Base-by-base conservation (phyloP, 2,113 vertebrate species). In the Penelope pileata region DNA sequence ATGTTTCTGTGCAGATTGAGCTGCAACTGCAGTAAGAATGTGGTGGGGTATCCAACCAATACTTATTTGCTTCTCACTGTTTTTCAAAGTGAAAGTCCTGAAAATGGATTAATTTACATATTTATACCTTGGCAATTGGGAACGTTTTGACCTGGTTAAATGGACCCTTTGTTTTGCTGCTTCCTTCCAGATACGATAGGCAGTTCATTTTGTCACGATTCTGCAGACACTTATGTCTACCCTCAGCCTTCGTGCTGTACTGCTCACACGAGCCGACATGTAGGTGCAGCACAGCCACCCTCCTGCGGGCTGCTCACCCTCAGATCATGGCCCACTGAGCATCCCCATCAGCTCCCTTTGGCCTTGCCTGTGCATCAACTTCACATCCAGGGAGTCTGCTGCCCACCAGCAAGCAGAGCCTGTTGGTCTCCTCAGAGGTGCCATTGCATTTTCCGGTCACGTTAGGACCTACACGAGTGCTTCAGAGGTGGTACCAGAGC, bases 91-190 rank as follows among this genome's bases (percentile, higher is more conserved):
- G 60, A 5, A 66, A 90, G 51, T 86, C 56, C 43, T 72, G 60
- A 83, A 93, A 78, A 90, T 81, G 8, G 59, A 75, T 94, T 90
- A 67, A 83, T 93, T 93, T 53, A 43, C 30, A 60, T 75, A 92
- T 96, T 91, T 90, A 23, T 77, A 60, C 69, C 56, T 90, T 59
- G 69, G 76, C 85, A 91, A 78, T 79, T 8, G 2, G 53, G 43
- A 86, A 88, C 42, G 85, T 96, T 96, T 47, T 81, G 86, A 88
- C 73, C 58, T 66, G 58, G 66, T 78, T 97, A 90, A 96, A 92
- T 47, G 53, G 40, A 73, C 32, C 22, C 48, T 96, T 96, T 90
- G 66, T 94, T 91, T 90, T 91, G 27, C 62, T 78, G 18, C 80
- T 86, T 90, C 86, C 73, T 90, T 91, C 69, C 86, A 92, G 86